Base-by-base conservation (phyloP, 2,797 vertebrate genomes). In the Delichon dasypus region DNA sequence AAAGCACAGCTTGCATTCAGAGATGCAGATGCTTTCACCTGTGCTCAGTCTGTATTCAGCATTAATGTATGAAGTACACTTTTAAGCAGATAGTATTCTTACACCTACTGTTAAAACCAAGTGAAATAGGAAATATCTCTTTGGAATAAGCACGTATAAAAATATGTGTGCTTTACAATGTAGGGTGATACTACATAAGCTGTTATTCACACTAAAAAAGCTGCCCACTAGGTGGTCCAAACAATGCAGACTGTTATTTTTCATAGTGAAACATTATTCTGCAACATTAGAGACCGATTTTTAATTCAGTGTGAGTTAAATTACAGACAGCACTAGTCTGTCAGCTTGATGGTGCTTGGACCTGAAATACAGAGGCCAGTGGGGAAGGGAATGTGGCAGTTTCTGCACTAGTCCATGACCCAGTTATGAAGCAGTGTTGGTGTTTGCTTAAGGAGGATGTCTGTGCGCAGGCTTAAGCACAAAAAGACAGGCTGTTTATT, bases 71-170 rank as follows among this genome's bases (percentile, higher is more conserved):
- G 66, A 62, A 75, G 38, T 58, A 60, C 67, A 83, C 64, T 90
- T 92, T 92, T 54, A 86, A 93, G 29, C 48, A 79, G 62, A 47
- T 21, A 67, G 38, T 86, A 51, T 65, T 65, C 10, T 65, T 80
- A 72, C 21, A 89, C 73, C 29, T 85, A 8, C 73, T 88, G 15
- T 86, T 42, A 80, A 95, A 96, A 66, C 16, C 58, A 67, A 70
- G 82, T 72, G 38, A 96, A 96, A 92, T 64, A 65, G 48, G 51
- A 89, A 84, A 54, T 79, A 50, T 7, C 17, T 89, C 82, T 86
- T 80, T 75, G 25, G 29, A 94, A 74, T 68, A 92, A 48, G 40
- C 7, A 3, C 4, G 1, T 47, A 47, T 71, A 23, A 93, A 83
- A 83, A 73, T 62, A 25, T 6, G 23, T 8, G 3, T 50, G 6